Evolutionary conservation across 2,888 invertebrate species (phyloP).

Genomic region (Polydrusus tereticollis): DNA sequence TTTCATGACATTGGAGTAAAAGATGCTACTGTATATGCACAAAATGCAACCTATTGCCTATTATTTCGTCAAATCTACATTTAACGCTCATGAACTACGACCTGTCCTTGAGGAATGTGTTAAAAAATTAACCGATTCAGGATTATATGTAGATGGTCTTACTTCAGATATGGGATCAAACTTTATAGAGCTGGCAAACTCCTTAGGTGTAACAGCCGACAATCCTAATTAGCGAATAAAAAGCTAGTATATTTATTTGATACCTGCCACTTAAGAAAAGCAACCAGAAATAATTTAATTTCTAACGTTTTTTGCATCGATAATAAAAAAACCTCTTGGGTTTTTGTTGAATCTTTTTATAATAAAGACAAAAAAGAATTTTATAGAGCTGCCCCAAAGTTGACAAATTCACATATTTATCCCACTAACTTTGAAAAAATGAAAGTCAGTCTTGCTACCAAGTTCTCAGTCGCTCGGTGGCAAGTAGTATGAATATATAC

Average conservation of each 20-base stretch:
- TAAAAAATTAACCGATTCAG: neutral
- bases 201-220: neutral
- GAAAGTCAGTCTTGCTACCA: too few species aligned
- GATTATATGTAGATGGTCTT: neutral
- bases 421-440: too few species aligned
- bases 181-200: neutral
- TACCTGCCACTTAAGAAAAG: neutral
- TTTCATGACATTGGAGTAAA: neutral
- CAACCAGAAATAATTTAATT: neutral
- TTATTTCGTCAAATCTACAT: neutral
- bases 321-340: neutral
- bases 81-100: neutral
- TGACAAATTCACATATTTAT: neutral
- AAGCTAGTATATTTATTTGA: neutral
- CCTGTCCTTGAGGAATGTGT: neutral
- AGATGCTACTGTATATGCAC: neutral
- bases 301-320: neutral
- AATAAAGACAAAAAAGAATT: neutral
- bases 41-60: neutral
- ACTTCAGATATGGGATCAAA: neutral
- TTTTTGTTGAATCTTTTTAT: neutral
- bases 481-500: neutral
- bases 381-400: neutral
- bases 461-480: neutral
- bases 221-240: neutral